phyloP scores from a whole-genome alignment of 2,113 vertebrate species.

The Psittacula cyanocephala region DNA sequence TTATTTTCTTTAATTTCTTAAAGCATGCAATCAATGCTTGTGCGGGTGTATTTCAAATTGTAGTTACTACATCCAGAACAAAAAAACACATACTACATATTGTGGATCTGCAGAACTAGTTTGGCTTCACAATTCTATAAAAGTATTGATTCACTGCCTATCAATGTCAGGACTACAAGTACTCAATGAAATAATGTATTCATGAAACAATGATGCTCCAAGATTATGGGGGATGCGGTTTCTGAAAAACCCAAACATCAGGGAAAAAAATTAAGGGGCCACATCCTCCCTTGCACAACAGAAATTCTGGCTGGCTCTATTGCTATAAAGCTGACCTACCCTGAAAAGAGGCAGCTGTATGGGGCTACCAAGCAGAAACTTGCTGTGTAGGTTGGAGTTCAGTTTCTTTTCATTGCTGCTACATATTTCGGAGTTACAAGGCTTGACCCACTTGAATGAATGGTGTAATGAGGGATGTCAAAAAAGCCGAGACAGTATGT shows the following conservation, averaged over 20 bases:
- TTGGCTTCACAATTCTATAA: background rate
- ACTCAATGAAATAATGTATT: background rate
- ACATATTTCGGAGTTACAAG: background rate
- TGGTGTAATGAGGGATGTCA: background rate
- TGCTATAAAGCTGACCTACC: background rate
- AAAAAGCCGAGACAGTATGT: background rate
- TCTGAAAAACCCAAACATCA: background rate
- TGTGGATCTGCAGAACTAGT: slow-evolving; percentile 14
- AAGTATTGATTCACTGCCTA: slow-evolving; percentile 35
- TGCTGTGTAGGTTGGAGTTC: background rate
- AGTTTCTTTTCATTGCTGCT: slow-evolving; percentile 10
- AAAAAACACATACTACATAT: background rate
- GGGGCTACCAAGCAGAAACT: slow-evolving; percentile 28
- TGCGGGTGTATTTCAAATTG: background rate
- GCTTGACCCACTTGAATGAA: background rate
- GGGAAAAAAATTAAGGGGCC: slow-evolving; percentile 50
- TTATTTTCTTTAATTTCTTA: background rate
- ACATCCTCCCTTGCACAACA: background rate
- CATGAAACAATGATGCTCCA: background rate
- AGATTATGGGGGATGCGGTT: background rate
- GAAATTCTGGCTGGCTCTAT: background rate
- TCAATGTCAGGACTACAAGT: background rate
- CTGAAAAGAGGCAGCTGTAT: background rate
- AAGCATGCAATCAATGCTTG: background rate
- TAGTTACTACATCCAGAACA: slow-evolving; percentile 9